Conservation (phyloP, 2,888 invertebrate genomes). For the Tortrix viridana region DNA sequence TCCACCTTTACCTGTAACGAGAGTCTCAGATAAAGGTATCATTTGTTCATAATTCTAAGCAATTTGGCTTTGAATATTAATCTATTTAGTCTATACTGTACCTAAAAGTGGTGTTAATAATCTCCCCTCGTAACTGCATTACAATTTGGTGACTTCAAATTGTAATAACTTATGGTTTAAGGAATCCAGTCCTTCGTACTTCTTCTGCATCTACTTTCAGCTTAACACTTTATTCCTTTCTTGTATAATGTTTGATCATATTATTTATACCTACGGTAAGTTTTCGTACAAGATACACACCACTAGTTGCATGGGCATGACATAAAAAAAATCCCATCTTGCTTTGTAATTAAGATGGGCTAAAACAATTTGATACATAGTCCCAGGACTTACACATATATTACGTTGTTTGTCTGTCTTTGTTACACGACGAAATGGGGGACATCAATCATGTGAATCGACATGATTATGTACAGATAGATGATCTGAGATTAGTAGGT, state of each 20-base stretch:
- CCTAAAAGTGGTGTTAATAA: constrained; percentile 74
- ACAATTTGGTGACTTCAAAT: constrained; percentile 84
- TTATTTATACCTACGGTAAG: constrained; percentile 32
- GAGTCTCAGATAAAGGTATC: constrained; percentile 67
- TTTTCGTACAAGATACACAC: constrained; percentile 18
- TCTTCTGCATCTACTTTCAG: constrained; percentile 62
- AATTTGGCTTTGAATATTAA: constrained; percentile 58
- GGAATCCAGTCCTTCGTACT: constrained; percentile 81
- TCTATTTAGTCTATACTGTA: constrained; percentile 47
- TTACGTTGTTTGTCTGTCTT: too few relatives aligned
- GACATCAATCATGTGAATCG: too few relatives aligned
- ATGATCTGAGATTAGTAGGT: too few relatives aligned
- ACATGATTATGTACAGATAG: too few relatives aligned
- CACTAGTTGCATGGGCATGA: constrained; percentile 34
- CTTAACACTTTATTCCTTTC: constrained; percentile 52
- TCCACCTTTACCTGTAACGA: constrained; percentile 69
- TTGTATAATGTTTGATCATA: constrained; percentile 48
- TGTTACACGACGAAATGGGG: too few relatives aligned
- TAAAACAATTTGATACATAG: not conserved
- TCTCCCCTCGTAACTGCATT: constrained; percentile 86
- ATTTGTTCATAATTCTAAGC: constrained; percentile 55
- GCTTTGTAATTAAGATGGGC: too few relatives aligned
- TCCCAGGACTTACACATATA: too few relatives aligned
- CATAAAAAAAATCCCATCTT: too few relatives aligned
- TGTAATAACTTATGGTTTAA: constrained; percentile 83